Conservation (phyloP, 92 coral and sea anemone genomes). For the Metridium senile region DNA sequence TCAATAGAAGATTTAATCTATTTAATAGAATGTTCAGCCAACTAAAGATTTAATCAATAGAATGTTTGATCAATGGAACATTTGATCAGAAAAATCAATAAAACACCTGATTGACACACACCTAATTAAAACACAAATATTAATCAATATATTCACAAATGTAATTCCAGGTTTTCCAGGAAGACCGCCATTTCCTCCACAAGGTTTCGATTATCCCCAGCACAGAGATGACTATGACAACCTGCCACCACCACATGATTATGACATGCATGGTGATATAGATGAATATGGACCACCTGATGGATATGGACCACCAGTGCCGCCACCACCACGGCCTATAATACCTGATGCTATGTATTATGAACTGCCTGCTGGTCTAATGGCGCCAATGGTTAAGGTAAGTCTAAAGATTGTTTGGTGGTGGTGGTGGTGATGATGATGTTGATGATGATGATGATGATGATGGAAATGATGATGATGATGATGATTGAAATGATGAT, state of each 20-base stretch:
- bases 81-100: too few species aligned
- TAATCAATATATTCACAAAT: background rate
- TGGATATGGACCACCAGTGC: constrained; percentile 55
- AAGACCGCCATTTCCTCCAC: constrained; percentile 88
- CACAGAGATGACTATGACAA: constrained; percentile 66
- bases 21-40: too few species aligned
- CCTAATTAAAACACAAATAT: too few species aligned
- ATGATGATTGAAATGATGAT: too few species aligned
- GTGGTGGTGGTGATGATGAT: too few species aligned
- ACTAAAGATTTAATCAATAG: too few species aligned
- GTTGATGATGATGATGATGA: too few species aligned
- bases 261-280: constrained; percentile 41
- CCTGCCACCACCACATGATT: constrained; percentile 74
- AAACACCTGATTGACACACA: too few species aligned
- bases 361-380: constrained; percentile 97
- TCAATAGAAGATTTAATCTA: background rate
- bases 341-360: constrained; percentile 95
- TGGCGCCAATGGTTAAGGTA: constrained; percentile 95
- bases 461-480: too few species aligned
- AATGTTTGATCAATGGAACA: too few species aligned
- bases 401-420: background rate
- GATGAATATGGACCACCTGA: constrained; percentile 48
- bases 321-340: constrained; percentile 82
- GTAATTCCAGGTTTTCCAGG: constrained; percentile 24
- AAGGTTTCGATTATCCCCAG: constrained; percentile 86